phyloP scores from a whole-genome alignment of 2,888 invertebrate genomes.

The Callyntrura sp. region DNA sequence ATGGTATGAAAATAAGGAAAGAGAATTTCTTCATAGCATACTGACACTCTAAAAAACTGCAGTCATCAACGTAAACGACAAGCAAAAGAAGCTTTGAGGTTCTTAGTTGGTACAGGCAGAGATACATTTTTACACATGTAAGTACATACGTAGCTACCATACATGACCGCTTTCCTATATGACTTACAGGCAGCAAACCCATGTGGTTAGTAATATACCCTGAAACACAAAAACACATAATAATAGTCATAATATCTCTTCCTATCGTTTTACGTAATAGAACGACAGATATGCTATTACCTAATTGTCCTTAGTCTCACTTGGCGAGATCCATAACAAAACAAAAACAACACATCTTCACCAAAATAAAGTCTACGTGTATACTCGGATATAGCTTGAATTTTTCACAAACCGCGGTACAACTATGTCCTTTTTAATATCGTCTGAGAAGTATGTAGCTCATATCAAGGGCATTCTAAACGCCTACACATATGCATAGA shows the following conservation, averaged over 20 bases:
- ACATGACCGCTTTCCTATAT: neutral
- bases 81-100: slow-evolving; percentile 3
- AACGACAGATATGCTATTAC: slow-evolving; percentile 26
- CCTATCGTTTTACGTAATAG: slow-evolving; percentile 31
- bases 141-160: too few relatives aligned
- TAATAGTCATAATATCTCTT: too few relatives aligned
- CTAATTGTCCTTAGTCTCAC: slow-evolving; percentile 16
- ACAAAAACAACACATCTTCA: slow-evolving; percentile 1
- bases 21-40: slow-evolving; percentile 31
- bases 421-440: too few relatives aligned
- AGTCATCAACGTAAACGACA: slow-evolving; percentile 30
- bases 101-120: neutral
- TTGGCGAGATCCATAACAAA: neutral
- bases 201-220: neutral
- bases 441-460: too few relatives aligned
- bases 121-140: too few relatives aligned
- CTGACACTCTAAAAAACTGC: slow-evolving; percentile 43
- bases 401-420: too few relatives aligned
- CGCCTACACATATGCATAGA: slow-evolving; percentile 11
- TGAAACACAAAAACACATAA: too few relatives aligned
- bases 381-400: too few relatives aligned
- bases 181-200: neutral
- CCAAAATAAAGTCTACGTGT: too few relatives aligned
- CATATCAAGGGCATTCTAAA: neutral
- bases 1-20: slow-evolving; percentile 11